Percentiles rank a stretch among this genome's conserved stretches.
These are phyloP conservation scores for Microcebus jonahi DNA, from an alignment of 2,113 vertebrate species.

Conservation along the genomic window DNA sequence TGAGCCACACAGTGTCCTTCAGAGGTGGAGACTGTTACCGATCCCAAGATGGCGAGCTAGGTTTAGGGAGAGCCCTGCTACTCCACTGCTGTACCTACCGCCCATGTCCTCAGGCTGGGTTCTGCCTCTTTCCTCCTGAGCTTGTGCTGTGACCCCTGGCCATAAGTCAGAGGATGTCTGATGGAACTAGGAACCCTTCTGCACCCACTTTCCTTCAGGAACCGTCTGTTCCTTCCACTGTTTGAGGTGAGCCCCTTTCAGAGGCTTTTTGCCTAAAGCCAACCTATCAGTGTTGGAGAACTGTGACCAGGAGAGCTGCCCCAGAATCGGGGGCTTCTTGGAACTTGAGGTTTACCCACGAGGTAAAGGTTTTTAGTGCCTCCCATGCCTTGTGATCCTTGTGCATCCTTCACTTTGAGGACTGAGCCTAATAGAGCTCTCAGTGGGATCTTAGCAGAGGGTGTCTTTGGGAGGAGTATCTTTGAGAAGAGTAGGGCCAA, in stretches of 20 bases:
- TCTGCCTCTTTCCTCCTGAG: background rate
- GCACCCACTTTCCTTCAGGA: background rate
- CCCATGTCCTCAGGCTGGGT: background rate
- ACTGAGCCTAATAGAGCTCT: background rate
- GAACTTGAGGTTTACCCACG: background rate
- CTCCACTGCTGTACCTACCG: background rate
- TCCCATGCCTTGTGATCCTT: background rate
- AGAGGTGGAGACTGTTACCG: background rate
- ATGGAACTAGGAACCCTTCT: background rate
- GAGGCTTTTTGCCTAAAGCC: background rate
- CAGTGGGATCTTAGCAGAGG: background rate
- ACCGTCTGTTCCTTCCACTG: background rate
- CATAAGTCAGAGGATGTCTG: background rate
- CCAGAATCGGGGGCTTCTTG: background rate
- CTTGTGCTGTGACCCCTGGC: background rate
- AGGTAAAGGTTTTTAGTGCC: background rate
- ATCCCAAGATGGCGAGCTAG: background rate
- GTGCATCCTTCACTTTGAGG: background rate
- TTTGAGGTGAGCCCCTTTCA: background rate
- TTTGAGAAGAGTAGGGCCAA: background rate
- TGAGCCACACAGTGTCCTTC: background rate
- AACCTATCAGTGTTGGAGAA: rapidly evolving
- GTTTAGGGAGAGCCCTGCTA: rapidly evolving
- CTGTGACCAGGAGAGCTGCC: background rate
- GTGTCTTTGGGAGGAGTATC: background rate